A percentile compares a stretch with the other conserved stretches of the same genome.
phyloP scores from a whole-genome alignment of 2,888 invertebrate genomes.

The Lepidonotus clava region DNA sequence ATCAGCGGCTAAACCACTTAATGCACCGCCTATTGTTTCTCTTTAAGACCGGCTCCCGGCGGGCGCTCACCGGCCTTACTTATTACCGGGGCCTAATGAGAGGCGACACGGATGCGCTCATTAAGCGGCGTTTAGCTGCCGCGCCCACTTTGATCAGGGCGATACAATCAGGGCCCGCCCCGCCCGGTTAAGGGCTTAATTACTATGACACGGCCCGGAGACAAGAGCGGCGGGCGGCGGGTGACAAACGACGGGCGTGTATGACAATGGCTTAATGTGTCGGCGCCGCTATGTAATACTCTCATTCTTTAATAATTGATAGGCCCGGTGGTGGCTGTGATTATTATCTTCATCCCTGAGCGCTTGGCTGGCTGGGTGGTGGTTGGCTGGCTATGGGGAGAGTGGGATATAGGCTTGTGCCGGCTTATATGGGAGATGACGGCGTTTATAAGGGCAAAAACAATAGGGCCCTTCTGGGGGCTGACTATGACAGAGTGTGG shows the following conservation, averaged over 20 bases:
- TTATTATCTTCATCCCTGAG: too few species aligned
- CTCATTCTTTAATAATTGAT: slow-evolving; percentile 28
- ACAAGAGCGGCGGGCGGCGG: neutral
- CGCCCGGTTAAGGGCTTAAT: slow-evolving; percentile 37
- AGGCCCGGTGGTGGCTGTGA: neutral
- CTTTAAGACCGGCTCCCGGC: slow-evolving; percentile 1
- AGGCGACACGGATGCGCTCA: slow-evolving; percentile 25
- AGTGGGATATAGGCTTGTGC: too few species aligned
- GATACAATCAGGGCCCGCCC: slow-evolving; percentile 18
- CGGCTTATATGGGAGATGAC: too few species aligned
- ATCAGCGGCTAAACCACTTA: slow-evolving; percentile 8
- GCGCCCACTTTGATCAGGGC: neutral
- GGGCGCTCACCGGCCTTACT: slow-evolving; percentile 28
- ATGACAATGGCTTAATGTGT: slow-evolving; percentile 18
- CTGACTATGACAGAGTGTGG: neutral
- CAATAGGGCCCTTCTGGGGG: neutral
- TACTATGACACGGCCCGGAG: neutral
- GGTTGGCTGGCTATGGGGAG: neutral
- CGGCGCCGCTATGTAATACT: slow-evolving; percentile 8
- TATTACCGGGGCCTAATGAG: slow-evolving; percentile 29
- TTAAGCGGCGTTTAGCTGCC: slow-evolving; percentile 28
- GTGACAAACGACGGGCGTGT: slow-evolving; percentile 24
- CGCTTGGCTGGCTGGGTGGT: too few species aligned
- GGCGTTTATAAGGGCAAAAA: too few species aligned
- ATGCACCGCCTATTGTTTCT: slow-evolving; percentile 33